phyloP scores from a whole-genome alignment of 2,113 vertebrate species.

The Ptilorrhoa leucosticta region DNA sequence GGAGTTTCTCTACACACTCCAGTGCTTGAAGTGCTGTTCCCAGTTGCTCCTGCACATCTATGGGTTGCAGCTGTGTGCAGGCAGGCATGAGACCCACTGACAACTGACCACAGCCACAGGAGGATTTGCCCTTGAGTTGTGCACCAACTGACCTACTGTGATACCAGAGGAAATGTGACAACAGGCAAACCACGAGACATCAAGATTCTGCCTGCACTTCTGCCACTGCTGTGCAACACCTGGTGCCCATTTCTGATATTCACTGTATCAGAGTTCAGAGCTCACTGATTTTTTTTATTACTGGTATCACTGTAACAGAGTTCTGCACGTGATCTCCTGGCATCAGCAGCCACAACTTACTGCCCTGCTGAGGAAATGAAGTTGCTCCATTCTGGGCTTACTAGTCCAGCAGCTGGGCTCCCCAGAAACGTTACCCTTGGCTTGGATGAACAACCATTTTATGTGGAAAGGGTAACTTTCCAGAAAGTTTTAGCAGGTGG shows the following conservation, averaged over 20 bases:
- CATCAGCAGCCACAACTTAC: neutral
- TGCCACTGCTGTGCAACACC: neutral
- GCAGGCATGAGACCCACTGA: neutral
- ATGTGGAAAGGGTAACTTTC: neutral
- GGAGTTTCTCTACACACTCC: neutral
- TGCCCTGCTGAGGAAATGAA: neutral
- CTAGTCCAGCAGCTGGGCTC: neutral
- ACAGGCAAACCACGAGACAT: neutral
- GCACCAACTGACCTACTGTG: neutral
- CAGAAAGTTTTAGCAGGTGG: neutral
- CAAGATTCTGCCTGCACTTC: neutral
- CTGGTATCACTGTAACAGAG: no score
- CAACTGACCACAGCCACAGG: neutral
- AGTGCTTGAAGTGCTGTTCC: neutral
- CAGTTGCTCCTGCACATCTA: neutral
- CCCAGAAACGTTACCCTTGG: neutral
- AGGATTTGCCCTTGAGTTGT: neutral
- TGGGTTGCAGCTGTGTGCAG: neutral
- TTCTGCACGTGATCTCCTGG: neutral
- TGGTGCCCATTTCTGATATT: neutral
- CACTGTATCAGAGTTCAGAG: no score
- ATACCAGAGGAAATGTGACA: neutral
- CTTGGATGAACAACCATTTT: neutral
- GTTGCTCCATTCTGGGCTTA: neutral
- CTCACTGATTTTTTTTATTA: no score